A percentile compares a stretch with the other conserved stretches of the same genome.
Conservation (phyloP, 2,113 vertebrate species). For the Bungarus multicinctus region DNA sequence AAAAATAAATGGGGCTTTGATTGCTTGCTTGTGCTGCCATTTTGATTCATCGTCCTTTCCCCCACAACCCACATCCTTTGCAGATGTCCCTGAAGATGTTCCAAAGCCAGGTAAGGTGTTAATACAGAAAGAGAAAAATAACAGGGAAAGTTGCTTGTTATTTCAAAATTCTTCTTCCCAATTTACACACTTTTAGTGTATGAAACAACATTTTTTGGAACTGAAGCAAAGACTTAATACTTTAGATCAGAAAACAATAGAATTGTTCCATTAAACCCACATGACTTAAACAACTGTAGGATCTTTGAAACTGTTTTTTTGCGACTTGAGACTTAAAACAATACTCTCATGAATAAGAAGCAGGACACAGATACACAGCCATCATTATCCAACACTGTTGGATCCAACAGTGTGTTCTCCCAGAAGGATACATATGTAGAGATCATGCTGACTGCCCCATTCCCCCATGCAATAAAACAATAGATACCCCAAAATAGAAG, state of each 20-base stretch:
- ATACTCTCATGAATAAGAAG: neutral
- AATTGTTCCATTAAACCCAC: neutral
- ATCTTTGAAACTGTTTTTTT: neutral
- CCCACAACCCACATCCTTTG: neutral
- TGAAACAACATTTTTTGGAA: neutral
- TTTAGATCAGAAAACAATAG: neutral
- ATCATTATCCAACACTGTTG: neutral
- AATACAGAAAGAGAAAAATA: neutral
- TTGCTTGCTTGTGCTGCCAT: neutral
- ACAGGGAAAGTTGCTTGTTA: neutral
- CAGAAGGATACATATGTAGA: neutral
- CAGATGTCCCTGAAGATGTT: neutral
- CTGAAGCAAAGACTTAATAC: neutral
- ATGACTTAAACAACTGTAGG: neutral
- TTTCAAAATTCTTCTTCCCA: neutral
- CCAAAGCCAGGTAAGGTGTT: neutral
- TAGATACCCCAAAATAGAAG: neutral
- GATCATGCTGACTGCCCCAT: neutral
- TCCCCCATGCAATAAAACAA: neutral
- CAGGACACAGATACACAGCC: neutral
- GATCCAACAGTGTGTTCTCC: neutral
- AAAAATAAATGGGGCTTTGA: neutral
- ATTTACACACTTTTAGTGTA: neutral
- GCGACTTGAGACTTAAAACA: neutral
- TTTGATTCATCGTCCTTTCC: neutral